These are phyloP conservation scores for Mimumesa dahlbomi DNA, from an alignment of 2,888 invertebrate species.

Conservation along the genomic window DNA sequence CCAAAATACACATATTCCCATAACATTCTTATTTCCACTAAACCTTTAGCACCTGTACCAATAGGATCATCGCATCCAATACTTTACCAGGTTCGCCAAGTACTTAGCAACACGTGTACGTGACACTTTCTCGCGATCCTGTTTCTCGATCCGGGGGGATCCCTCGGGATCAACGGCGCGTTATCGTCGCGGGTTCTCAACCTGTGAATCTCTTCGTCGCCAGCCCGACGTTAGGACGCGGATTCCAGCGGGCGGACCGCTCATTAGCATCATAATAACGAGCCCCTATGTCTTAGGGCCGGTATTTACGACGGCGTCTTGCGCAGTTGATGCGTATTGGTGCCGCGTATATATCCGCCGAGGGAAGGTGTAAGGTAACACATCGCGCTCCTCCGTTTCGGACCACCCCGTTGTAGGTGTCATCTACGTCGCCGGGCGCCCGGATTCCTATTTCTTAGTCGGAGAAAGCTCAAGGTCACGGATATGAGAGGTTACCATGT, in stretches of 20 bases:
- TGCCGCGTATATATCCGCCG: constrained; percentile 72
- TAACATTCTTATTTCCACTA: too few species aligned
- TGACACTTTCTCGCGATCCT: too few species aligned
- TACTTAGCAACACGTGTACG: too few species aligned
- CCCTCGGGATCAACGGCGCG: constrained; percentile 12
- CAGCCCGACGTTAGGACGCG: constrained; percentile 16
- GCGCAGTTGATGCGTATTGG: constrained; percentile 74
- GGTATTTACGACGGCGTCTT: constrained; percentile 74
- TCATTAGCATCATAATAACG: constrained; percentile 78
- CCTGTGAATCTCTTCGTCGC: constrained; percentile 59
- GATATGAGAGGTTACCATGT: too few species aligned
- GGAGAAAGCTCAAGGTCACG: too few species aligned
- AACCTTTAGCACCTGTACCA: too few species aligned
- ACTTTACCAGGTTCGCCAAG: too few species aligned
- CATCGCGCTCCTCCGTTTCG: constrained; percentile 66
- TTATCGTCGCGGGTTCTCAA: constrained; percentile 29
- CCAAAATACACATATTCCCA: too few species aligned
- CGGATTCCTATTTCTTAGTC: constrained; percentile 33
- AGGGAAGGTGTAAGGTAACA: constrained; percentile 75
- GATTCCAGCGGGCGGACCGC: constrained; percentile 65
- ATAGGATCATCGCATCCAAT: too few species aligned
- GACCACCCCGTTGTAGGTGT: constrained; percentile 72
- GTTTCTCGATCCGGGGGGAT: neutral
- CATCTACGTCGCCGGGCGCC: constrained; percentile 42
- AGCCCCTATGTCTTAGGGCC: constrained; percentile 71